Evolutionary conservation across 2,888 invertebrate species (phyloP), one percentile per base, ranked within the genome.

Genomic region (Clepsis dumicolana): DNA sequence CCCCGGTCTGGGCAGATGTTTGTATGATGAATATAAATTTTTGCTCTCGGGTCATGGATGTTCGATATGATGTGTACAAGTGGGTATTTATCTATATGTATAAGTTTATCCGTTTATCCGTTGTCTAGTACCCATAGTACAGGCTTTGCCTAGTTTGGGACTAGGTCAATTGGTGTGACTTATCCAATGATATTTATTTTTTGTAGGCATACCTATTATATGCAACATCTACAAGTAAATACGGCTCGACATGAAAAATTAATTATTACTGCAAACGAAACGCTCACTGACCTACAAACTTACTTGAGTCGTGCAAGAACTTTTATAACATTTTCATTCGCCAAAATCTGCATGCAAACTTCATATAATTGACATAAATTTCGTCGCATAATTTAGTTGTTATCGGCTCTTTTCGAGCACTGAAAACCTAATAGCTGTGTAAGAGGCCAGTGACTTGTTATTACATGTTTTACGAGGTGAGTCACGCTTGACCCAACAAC

Each of bases 371-470:
- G 25, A 68, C 59, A 53, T 50, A 61, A 57, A 44, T 52, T 57
- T 62, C 32, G 64, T 64, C 68, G 64, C 59, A 64, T 68, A 59
- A 68, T 68, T 68, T 53, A 12, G 16, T 53, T 64, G 52, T 68
- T 68, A 68, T 68, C 68, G 53, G 57, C 18, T 4, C 18, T 86
- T 80, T 82, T 83, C 79, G 80, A 80, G 80, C 77, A 82, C 77
- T 84, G 85, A 84, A 85, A 86, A 82, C 76, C 80, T 84, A 85
- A 86, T 83, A 78, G 82, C 79, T 80, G 81, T 82, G 85, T 83
- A 84, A 82, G 79, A 76, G 77, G 78, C 76, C 75, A 73, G 71
- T 78, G 80, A 82, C 74, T 75, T 75, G 81, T 85, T 84, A 84
- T 85, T 85, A 85, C 78, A 79, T 70, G 79, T 80, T 84, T 85